Evolutionary conservation across 2,888 invertebrate genomes (phyloP).

Genomic region (Scotopteryx bipunctaria): DNA sequence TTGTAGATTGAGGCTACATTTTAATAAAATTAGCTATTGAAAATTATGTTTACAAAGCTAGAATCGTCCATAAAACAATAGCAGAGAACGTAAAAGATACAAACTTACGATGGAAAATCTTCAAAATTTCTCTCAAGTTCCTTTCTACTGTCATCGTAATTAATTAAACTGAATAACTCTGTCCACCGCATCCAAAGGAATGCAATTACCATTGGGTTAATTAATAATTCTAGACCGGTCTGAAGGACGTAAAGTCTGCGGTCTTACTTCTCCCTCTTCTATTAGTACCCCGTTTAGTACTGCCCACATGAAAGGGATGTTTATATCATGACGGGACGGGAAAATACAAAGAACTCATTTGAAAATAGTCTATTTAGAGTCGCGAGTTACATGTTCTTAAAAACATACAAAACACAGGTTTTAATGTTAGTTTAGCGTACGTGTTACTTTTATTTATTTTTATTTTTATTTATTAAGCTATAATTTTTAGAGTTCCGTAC

Average conservation of each 20-base stretch:
- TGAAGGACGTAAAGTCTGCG: conserved; percentile 78
- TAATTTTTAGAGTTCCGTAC: no score
- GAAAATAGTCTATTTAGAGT: no score
- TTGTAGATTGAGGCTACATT: no score
- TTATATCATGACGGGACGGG: conserved; percentile 3
- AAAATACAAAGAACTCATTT: no score
- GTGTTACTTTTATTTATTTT: no score
- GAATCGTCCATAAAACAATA: neutral
- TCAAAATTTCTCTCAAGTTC: conserved; percentile 4
- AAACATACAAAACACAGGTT: no score
- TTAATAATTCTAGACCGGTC: conserved; percentile 80
- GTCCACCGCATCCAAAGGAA: conserved; percentile 65
- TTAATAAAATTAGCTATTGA: no score
- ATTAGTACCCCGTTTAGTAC: conserved; percentile 50
- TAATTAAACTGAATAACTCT: conserved; percentile 58
- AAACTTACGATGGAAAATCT: conserved; percentile 1
- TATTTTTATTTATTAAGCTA: no score
- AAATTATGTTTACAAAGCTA: no score
- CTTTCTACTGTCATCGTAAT: conserved; percentile 33
- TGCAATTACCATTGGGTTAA: conserved; percentile 78
- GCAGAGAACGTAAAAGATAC: no score
- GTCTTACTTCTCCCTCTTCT: conserved; percentile 56
- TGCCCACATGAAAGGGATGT: conserved; percentile 33
- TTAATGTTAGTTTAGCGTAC: no score
- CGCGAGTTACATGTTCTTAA: no score